These are phyloP conservation scores for Phrynocephalus guinanensis DNA, from an alignment of 2,797 vertebrate species.

Conservation along the genomic window DNA sequence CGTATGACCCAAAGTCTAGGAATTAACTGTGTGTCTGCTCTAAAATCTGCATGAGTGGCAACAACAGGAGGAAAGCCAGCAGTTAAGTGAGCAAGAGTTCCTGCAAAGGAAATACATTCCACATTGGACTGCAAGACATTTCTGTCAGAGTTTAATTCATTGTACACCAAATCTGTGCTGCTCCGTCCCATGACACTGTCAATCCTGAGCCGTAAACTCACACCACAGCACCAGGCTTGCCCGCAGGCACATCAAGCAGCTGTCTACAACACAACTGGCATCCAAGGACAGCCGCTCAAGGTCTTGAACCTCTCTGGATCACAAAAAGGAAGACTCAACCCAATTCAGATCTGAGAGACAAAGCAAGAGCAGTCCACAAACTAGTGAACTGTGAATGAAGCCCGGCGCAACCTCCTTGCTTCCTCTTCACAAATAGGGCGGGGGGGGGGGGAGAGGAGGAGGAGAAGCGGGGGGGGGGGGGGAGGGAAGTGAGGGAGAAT, in stretches of 20 bases:
- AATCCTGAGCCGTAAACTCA: neutral
- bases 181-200: neutral
- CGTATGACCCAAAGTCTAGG: neutral
- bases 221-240: neutral
- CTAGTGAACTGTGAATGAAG: constrained; percentile 47
- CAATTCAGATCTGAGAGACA: neutral
- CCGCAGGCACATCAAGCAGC: neutral
- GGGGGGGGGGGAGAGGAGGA: no score
- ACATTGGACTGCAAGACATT: neutral
- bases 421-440: neutral
- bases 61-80: neutral
- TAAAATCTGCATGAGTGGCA: neutral
- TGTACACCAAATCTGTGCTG: neutral
- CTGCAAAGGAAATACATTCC: neutral
- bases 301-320: constrained; percentile 25
- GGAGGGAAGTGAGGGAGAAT: neutral
- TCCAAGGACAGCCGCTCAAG: fast-evolving
- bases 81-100: neutral
- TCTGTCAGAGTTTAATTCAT: neutral
- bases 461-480: neutral
- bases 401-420: neutral
- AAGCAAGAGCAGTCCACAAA: constrained; percentile 31
- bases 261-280: neutral
- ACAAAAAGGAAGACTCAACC: fast-evolving
- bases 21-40: neutral